phyloP scores from a whole-genome alignment of 2,888 invertebrate genomes.

The Eupithecia dodoneata region DNA sequence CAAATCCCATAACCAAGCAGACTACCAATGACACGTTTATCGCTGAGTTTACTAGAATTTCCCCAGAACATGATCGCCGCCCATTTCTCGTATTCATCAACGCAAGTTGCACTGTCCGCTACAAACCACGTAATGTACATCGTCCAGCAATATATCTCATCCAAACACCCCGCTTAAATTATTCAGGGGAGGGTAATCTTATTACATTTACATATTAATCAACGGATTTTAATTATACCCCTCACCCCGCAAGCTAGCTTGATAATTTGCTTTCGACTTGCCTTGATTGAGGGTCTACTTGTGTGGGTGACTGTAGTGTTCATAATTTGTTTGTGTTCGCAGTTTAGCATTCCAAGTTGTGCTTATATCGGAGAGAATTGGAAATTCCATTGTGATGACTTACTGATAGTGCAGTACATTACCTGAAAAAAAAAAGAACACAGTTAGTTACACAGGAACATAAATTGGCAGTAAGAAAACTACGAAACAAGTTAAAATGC shows the following conservation, averaged over 20 bases:
- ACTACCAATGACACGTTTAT: constrained; percentile 29
- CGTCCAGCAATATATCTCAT: constrained; percentile 81
- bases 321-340: constrained; percentile 70
- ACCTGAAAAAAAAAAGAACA: constrained; percentile 58
- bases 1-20: background rate
- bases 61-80: constrained; percentile 26
- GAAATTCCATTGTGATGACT: constrained; percentile 44
- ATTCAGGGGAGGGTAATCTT: constrained; percentile 98
- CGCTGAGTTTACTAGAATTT: constrained; percentile 26
- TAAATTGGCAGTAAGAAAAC: background rate
- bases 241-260: constrained; percentile 79
- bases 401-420: constrained; percentile 54
- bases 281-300: constrained; percentile 73
- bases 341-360: constrained; percentile 53
- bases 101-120: constrained; percentile 65
- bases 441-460: background rate
- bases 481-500: background rate
- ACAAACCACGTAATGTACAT: constrained; percentile 73
- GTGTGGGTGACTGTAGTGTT: constrained; percentile 68
- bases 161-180: constrained; percentile 84
- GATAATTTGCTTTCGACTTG: constrained; percentile 82
- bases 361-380: constrained; percentile 29
- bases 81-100: constrained; percentile 66
- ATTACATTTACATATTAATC: constrained; percentile 99
- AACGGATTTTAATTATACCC: constrained; percentile 98